phyloP scores from a whole-genome alignment of 1,140 invertebrate genomes.

The Dinoponera quadriceps region DNA sequence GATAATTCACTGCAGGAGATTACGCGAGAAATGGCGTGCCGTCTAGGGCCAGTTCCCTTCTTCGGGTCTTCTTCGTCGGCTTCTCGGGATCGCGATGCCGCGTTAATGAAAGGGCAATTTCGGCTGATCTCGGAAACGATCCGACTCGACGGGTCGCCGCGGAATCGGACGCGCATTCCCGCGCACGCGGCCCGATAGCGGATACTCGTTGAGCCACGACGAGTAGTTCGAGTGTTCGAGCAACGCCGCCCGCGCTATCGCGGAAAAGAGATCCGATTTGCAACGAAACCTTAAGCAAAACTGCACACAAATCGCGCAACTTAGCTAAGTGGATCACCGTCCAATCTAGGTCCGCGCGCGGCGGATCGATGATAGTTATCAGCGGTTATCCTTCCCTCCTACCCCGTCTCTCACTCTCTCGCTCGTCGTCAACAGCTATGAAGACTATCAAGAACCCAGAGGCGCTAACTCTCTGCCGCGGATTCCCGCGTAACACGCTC shows the following conservation, averaged over 20 bases:
- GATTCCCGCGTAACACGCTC: constrained; percentile 45
- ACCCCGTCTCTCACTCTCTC: constrained; percentile 29
- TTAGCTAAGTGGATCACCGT: constrained; percentile 24
- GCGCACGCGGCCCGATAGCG: not conserved
- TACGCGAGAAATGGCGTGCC: constrained; percentile 42
- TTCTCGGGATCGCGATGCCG: constrained; percentile 18
- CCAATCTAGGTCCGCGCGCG: constrained; percentile 10
- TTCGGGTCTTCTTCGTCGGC: not conserved
- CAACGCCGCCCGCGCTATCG: too few relatives aligned
- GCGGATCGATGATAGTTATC: constrained; percentile 45
- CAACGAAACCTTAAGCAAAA: not conserved
- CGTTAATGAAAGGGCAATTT: constrained; percentile 53
- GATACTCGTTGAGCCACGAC: constrained; percentile 21
- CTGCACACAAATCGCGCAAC: constrained; percentile 1
- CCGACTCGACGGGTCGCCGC: constrained; percentile 1
- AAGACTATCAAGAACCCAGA: constrained; percentile 25
- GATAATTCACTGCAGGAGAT: constrained; percentile 35
- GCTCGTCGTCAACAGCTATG: constrained; percentile 15
- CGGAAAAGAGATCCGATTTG: not conserved
- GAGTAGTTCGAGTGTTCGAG: not conserved
- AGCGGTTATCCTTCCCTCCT: constrained; percentile 12
- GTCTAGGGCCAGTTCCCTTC: constrained; percentile 11
- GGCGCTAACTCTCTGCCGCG: constrained; percentile 15
- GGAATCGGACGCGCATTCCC: constrained; percentile 1
- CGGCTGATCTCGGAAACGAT: constrained; percentile 53